Base-by-base conservation (phyloP, 2,113 vertebrate genomes). In the Hydropotes inermis region DNA sequence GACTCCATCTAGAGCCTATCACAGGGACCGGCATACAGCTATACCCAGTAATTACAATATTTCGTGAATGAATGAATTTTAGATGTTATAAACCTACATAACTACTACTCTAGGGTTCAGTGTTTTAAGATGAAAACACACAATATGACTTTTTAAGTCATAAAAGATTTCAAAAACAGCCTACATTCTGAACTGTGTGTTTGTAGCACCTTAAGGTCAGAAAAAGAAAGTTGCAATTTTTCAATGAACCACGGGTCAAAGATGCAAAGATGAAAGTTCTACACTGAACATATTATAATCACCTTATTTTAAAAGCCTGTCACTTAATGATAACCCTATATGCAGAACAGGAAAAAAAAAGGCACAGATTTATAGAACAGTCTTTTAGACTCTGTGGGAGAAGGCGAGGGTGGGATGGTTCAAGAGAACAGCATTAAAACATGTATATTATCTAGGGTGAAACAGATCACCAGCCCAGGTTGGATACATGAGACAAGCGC, bases 301-400 rank as follows among this genome's bases (percentile, higher is more conserved):
- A 88, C 36, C 23, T 91, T 54, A 60, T 55, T 82, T 88, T 94
- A 86, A 98, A 96, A 92, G 19, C 16, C 50, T 88, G 76, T 58
- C 25, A 58, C 50, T 96, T 93, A n/a, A n/a, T n/a, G n/a, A n/a
- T n/a, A n/a, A n/a, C n/a, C n/a, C n/a, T n/a, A n/a, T n/a, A n/a
- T n/a, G n/a, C n/a, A n/a, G n/a, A n/a, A n/a, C n/a, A n/a, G n/a
- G n/a, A n/a, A n/a, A n/a, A n/a, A n/a, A n/a, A n/a, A n/a, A n/a
- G n/a, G n/a, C n/a, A n/a, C n/a, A n/a, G n/a, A n/a, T n/a, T n/a
- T n/a, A n/a, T n/a, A n/a, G n/a, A n/a, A n/a, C n/a, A n/a, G n/a
- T n/a, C n/a, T n/a, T n/a, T n/a, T n/a, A n/a, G n/a, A n/a, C n/a
- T n/a, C n/a, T n/a, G n/a, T n/a, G n/a, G n/a, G n/a, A n/a, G n/a